These are phyloP conservation scores for Telmatherina bonti DNA, from an alignment of 2,797 vertebrate genomes.

Conservation along the genomic window DNA sequence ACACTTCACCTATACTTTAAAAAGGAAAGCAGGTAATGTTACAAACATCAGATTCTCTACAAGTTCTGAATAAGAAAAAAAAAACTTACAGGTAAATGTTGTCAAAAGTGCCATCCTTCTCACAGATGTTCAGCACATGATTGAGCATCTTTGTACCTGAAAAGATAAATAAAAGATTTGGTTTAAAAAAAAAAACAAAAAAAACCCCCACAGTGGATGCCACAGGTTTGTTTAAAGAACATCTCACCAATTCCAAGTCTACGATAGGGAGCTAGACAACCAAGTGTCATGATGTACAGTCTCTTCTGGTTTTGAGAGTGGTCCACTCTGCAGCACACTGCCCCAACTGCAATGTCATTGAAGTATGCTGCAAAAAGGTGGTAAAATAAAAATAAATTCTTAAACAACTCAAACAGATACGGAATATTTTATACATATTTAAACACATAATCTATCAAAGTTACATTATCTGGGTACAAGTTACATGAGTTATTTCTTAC, in stretches of 20 bases:
- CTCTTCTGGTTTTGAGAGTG: conserved; percentile 99
- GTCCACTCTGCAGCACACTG: conserved; percentile 98
- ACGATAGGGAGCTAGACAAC: conserved; percentile 98
- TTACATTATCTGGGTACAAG: not conserved
- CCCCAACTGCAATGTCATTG: conserved; percentile 98
- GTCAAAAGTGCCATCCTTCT: conserved; percentile 99
- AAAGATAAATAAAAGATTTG: conserved; percentile 13
- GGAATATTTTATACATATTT: not conserved
- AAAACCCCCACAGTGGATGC: too few relatives aligned
- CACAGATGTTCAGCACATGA: conserved; percentile 99
- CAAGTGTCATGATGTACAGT: conserved; percentile 99
- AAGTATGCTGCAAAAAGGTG: conserved; percentile 90
- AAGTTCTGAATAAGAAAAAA: conserved; percentile 8
- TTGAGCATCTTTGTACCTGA: conserved; percentile 99
- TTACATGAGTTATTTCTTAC: conserved; percentile 76
- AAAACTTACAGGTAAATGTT: conserved; percentile 99
- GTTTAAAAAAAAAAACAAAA: not conserved
- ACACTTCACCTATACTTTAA: too few relatives aligned
- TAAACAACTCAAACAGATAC: conserved; percentile 1
- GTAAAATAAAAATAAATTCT: not conserved
- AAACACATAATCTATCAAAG: not conserved
- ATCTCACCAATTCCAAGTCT: conserved; percentile 97
- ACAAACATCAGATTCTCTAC: not conserved
- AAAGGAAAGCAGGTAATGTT: not conserved
- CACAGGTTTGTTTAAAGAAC: not conserved